Conservation (phyloP, 2,113 vertebrate genomes). For the Sander lucioperca region DNA sequence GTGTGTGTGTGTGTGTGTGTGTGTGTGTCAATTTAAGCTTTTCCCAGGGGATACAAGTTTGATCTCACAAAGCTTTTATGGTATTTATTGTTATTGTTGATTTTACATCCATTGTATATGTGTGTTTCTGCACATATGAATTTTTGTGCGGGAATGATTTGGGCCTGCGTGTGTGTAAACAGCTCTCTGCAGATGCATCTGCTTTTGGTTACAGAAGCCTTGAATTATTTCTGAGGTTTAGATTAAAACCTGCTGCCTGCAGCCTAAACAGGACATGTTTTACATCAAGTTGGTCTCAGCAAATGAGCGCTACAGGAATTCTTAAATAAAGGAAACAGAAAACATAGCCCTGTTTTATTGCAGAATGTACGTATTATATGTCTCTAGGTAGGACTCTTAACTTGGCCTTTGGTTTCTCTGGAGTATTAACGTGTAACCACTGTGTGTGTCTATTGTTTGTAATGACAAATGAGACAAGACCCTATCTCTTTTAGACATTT, state of each 20-base stretch:
- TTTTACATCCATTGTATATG: slow-evolving; percentile 29
- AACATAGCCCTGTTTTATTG: slow-evolving; percentile 47
- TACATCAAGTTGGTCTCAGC: slow-evolving; percentile 47
- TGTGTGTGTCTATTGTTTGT: not conserved
- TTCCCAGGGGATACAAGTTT: slow-evolving; percentile 2
- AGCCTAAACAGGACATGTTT: slow-evolving; percentile 59
- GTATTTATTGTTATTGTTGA: slow-evolving; percentile 40
- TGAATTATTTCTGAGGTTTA: slow-evolving; percentile 43
- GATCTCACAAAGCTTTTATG: not conserved
- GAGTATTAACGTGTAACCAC: not conserved
- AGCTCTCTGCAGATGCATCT: slow-evolving; percentile 56
- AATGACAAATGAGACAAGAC: not conserved
- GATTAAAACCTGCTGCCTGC: slow-evolving; percentile 64
- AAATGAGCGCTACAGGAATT: slow-evolving; percentile 22
- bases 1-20: not conserved
- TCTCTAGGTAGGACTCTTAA: slow-evolving; percentile 22
- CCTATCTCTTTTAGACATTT: not conserved
- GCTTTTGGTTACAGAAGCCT: slow-evolving; percentile 67
- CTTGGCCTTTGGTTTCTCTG: slow-evolving; percentile 5
- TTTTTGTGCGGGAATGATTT: slow-evolving; percentile 16
- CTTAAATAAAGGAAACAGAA: slow-evolving; percentile 54
- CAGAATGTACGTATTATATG: slow-evolving; percentile 14
- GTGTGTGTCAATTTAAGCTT: not conserved
- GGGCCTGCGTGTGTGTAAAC: slow-evolving; percentile 19
- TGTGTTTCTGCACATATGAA: slow-evolving; percentile 22